Base-by-base conservation (phyloP, 2,888 invertebrate genomes). In the Augochlorella aurata region DNA sequence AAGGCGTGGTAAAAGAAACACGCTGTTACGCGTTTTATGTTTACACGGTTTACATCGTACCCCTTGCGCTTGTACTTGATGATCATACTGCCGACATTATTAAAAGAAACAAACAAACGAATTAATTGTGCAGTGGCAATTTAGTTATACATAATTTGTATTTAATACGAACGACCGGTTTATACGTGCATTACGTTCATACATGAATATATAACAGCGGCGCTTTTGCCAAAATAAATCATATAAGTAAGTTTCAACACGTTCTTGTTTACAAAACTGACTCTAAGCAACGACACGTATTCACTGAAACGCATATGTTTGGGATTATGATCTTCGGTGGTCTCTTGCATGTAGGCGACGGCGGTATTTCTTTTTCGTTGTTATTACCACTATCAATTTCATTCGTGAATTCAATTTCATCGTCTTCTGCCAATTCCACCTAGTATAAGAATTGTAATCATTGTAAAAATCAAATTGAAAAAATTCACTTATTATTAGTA, bases 221-320 rank as follows among this genome's bases (percentile, higher is more conserved):
- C 68, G 68, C 54, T 66, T 84, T 83, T 81, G 78, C 72, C 69
- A 69, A 50, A 85, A 83, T 85, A 81, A 85, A 86, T 66, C 29
- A 54, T 80, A 78, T 50, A 54, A 76, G 44, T 24, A 47, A 78
- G 44, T 54, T 45, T 21, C 45, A 50, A 24, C 18, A 14, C 44
- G 18, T 65, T 65, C 65, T 52, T 58, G n/a, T 74, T 81, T 71
- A 67, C 12, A 16, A 81, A 67, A 71, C 5, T 18, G 47, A 38
- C 21, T 81, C 52, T 18, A 72, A 74, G 29, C 74, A 81, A 24
- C 67, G 29, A 18, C 81, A 81, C 18, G 63, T 81, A n/a, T 81
- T 81, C 14, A n/a, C 18, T 8, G 81, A 44, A 1, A 81, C 74
- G 47, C 81, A 81, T 12, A 70, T 47, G 47, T 74, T 74, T 12